Evolutionary conservation across 2,888 invertebrate genomes (phyloP).

Genomic region (Mechanitis mazaeus): DNA sequence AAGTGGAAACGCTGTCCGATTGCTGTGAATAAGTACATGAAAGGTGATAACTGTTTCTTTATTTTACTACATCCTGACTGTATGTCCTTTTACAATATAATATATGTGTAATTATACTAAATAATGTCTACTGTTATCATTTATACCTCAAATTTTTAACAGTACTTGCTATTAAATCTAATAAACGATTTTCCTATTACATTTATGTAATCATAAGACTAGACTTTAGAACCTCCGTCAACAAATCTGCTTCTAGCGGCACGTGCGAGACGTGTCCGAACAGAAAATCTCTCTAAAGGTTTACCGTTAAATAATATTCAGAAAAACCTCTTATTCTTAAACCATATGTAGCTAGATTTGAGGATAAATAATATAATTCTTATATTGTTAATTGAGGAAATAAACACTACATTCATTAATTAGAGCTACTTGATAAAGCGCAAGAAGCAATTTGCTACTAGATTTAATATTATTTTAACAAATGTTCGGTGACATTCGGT

Average conservation of each 20-base stretch:
- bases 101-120: too few species aligned
- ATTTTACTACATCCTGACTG: too few species aligned
- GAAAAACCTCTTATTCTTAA: neutral
- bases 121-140: too few species aligned
- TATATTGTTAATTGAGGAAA: neutral
- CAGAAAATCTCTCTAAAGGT: conserved; percentile 33
- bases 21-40: too few species aligned
- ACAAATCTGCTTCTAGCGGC: conserved; percentile 35
- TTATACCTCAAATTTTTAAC: too few species aligned
- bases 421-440: neutral
- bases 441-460: conserved; percentile 12
- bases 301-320: neutral
- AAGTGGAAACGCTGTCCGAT: too few species aligned
- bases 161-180: neutral
- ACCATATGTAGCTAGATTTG: neutral
- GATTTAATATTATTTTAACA: conserved; percentile 52
- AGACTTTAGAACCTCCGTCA: conserved; percentile 9
- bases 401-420: neutral
- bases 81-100: too few species aligned
- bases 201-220: neutral
- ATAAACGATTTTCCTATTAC: neutral
- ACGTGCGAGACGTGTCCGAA: conserved; percentile 35
- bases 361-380: neutral
- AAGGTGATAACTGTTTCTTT: too few species aligned
- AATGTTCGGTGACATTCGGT: conserved; percentile 58